phyloP scores from a whole-genome alignment of 2,113 vertebrate genomes.

The Lutjanus erythropterus region DNA sequence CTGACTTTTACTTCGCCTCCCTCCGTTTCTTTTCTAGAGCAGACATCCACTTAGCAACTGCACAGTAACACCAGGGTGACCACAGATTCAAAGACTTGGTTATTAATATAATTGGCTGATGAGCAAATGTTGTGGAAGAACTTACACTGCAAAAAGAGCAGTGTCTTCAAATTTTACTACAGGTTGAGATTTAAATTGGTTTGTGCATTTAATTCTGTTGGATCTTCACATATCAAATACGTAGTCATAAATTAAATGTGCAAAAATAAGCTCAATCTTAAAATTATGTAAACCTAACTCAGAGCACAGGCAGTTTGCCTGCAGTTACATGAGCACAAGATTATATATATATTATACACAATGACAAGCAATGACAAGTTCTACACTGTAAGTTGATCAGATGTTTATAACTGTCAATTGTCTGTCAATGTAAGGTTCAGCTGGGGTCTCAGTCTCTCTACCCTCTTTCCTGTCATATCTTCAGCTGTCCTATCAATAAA shows the following conservation, averaged over 20 bases:
- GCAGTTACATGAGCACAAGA: too few relatives aligned
- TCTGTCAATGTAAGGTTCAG: too few relatives aligned
- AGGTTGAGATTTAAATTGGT: neutral
- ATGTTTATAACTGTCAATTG: too few relatives aligned
- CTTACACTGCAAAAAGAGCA: neutral
- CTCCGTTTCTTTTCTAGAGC: conserved; percentile 33
- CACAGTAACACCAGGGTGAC: conserved; percentile 29
- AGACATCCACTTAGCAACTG: conserved; percentile 52
- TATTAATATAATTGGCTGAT: conserved; percentile 50
- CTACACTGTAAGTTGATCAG: too few relatives aligned
- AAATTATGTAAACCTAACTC: neutral
- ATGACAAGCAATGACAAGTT: too few relatives aligned
- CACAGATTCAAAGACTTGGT: conserved; percentile 30
- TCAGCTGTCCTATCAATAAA: too few relatives aligned
- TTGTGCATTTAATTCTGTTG: neutral
- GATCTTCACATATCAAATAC: neutral
- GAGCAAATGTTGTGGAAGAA: conserved; percentile 16
- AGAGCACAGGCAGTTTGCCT: too few relatives aligned
- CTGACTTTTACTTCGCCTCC: conserved; percentile 45
- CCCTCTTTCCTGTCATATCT: too few relatives aligned
- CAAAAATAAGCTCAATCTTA: neutral
- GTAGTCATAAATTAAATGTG: neutral
- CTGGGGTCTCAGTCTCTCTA: too few relatives aligned
- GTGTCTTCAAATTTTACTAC: neutral
- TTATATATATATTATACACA: too few relatives aligned